phyloP scores from a whole-genome alignment of 1,140 invertebrate genomes.

The Pseudomyrmex pallidus region DNA sequence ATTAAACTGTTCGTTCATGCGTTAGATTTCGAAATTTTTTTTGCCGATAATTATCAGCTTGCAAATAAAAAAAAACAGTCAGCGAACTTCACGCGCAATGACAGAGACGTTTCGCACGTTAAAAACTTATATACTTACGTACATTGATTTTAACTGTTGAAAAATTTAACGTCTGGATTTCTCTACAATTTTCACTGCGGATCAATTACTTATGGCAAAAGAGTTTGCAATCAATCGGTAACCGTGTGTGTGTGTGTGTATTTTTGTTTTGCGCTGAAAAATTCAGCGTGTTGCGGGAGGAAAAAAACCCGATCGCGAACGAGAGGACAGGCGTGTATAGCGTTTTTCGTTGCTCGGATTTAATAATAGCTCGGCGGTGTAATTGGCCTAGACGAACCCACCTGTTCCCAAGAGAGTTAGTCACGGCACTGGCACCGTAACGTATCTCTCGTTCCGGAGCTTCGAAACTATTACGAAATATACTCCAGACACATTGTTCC shows the following conservation, averaged over 20 bases:
- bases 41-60: background rate
- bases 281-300: background rate
- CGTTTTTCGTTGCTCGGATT: slow-evolving; percentile 57
- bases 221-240: background rate
- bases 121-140: background rate
- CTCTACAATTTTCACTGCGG: background rate
- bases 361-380: slow-evolving; percentile 63
- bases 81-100: background rate
- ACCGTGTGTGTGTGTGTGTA: background rate
- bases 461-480: slow-evolving; percentile 70
- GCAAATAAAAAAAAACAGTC: background rate
- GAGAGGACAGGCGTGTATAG: slow-evolving; percentile 14
- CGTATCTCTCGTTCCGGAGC: slow-evolving; percentile 61
- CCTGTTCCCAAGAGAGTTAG: slow-evolving; percentile 71
- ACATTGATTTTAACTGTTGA: background rate
- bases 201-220: slow-evolving; percentile 16
- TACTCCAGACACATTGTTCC: slow-evolving; percentile 52
- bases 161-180: background rate
- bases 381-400: slow-evolving; percentile 72
- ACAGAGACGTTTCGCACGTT: background rate
- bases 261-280: background rate
- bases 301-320: slow-evolving; percentile 17
- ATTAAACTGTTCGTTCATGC: slow-evolving; percentile 8
- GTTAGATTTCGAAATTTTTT: slow-evolving; percentile 16
- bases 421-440: slow-evolving; percentile 70